A percentile compares a stretch with the other conserved stretches of the same genome.
phyloP scores from a whole-genome alignment of 2,888 invertebrate species.

The Drosophila macrospina region DNA sequence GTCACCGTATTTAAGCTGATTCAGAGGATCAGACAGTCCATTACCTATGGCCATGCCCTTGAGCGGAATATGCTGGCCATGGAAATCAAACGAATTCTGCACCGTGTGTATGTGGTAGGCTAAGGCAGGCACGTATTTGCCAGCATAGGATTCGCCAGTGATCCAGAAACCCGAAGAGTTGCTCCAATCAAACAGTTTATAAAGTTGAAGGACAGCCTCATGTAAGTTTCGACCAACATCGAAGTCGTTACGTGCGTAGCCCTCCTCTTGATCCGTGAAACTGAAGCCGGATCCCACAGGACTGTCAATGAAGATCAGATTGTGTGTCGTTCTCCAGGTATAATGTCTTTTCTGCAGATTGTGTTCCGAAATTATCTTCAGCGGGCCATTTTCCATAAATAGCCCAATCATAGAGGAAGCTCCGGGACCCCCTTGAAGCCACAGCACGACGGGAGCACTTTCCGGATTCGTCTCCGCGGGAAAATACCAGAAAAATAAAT shows the following conservation, averaged over 20 bases:
- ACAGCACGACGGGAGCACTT: conserved; percentile 90
- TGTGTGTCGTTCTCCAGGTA: conserved; percentile 91
- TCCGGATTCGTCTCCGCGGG: conserved; percentile 87
- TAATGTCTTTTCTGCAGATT: conserved; percentile 88
- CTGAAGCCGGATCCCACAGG: conserved; percentile 97
- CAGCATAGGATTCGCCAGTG: conserved; percentile 95
- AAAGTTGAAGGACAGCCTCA: conserved; percentile 92
- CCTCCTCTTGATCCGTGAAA: conserved; percentile 91
- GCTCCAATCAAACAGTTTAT: conserved; percentile 91
- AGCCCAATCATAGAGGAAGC: conserved; percentile 92
- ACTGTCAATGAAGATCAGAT: conserved; percentile 95
- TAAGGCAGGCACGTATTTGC: conserved; percentile 91
- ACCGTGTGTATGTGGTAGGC: conserved; percentile 87
- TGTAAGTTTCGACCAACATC: conserved; percentile 93
- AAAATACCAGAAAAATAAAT: conserved; percentile 97
- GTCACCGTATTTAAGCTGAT: conserved; percentile 91
- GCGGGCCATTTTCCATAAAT: conserved; percentile 94
- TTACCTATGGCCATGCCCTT: conserved; percentile 89
- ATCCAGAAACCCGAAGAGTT: conserved; percentile 92
- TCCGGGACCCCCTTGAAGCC: conserved; percentile 95
- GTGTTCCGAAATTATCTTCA: conserved; percentile 84
- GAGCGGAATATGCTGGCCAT: conserved; percentile 81
- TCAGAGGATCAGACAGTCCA: conserved; percentile 91
- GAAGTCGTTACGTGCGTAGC: conserved; percentile 92
- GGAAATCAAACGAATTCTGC: conserved; percentile 75